Base-by-base conservation (phyloP, 2,888 invertebrate genomes). In the Dasypogon diadema region DNA sequence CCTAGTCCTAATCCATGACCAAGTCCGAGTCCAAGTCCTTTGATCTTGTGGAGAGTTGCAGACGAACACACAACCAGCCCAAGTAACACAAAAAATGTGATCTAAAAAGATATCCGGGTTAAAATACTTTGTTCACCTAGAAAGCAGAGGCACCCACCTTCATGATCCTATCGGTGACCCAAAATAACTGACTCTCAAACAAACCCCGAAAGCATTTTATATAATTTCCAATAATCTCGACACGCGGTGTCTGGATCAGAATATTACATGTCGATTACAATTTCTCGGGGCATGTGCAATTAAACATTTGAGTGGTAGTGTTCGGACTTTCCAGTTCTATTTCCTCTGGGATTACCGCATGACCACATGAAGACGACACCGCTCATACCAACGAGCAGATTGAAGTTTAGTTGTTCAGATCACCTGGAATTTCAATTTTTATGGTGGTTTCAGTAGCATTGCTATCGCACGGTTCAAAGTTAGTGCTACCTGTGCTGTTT, bases 261-360 rank as follows among this genome's bases (percentile, higher is more conserved):
- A 48, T 34, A 2, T 42, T 42, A 37, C 63, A 22, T 37, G 42
- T 14, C 18, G 18, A 42, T 46, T 68, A 51, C 18, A 16, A 21
- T 34, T 26, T 48, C 65, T 68, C 30, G 24, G 6, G 56, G 26
- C 12, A 4, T 51, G 51, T 18, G 16, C 48, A 48, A 68, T 68
- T 48, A 60, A 60, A 30, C 18, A 18, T 16, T 37, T 18, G 37
- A 34, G 21, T 60, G 18, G 60, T 37, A 6, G 42, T 34, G 12
- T 37, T 16, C 24, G 65, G 65, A 24, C 16, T 68, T 68, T 48
- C 65, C 65, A 46, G 14, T 22, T 68, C 46, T 68, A 68, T 48
- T 68, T 68, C 65, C 48, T 68, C 48, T 48, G 65, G 65, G 24
- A 68, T 68, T 68, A 68, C 65, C 65, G 22, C 46, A 68, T 21